Evolutionary conservation across 1,140 invertebrate species (phyloP).

Genomic region (Neodiprion virginianus): DNA sequence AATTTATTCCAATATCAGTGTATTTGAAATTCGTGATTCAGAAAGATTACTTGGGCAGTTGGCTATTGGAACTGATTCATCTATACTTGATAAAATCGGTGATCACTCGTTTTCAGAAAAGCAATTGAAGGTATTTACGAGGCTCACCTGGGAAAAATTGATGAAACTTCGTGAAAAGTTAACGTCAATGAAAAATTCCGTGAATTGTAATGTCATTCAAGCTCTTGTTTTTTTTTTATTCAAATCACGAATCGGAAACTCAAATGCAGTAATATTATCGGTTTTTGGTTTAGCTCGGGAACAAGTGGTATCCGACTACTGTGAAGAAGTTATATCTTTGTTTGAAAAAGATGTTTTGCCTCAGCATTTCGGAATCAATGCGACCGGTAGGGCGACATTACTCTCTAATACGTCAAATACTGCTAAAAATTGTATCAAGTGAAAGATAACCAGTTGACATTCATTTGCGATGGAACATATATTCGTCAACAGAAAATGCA

Average conservation of each 20-base stretch:
- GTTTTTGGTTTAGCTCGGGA: conserved; percentile 33
- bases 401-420: conserved; percentile 34
- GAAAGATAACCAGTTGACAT: conserved; percentile 24
- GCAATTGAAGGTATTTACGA: conserved; percentile 18
- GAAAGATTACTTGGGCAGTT: conserved; percentile 17
- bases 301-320: conserved; percentile 37
- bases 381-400: conserved; percentile 24
- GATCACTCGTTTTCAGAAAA: conserved; percentile 18
- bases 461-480: conserved; percentile 28
- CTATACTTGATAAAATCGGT: conserved; percentile 22
- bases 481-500: conserved; percentile 25
- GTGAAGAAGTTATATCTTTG: conserved; percentile 27
- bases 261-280: conserved; percentile 31
- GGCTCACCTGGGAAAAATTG: conserved; percentile 15
- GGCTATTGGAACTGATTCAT: conserved; percentile 19
- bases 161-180: conserved; percentile 21
- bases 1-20: conserved; percentile 23
- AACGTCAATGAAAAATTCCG: conserved; percentile 18
- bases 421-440: conserved; percentile 30
- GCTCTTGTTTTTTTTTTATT: conserved; percentile 37
- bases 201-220: conserved; percentile 21
- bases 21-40: conserved; percentile 17
- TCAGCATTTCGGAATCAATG: conserved; percentile 31
- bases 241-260: conserved; percentile 43
- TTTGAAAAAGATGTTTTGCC: conserved; percentile 43